phyloP scores from a whole-genome alignment of 2,797 vertebrate genomes.

The Poliocrania exsul region DNA sequence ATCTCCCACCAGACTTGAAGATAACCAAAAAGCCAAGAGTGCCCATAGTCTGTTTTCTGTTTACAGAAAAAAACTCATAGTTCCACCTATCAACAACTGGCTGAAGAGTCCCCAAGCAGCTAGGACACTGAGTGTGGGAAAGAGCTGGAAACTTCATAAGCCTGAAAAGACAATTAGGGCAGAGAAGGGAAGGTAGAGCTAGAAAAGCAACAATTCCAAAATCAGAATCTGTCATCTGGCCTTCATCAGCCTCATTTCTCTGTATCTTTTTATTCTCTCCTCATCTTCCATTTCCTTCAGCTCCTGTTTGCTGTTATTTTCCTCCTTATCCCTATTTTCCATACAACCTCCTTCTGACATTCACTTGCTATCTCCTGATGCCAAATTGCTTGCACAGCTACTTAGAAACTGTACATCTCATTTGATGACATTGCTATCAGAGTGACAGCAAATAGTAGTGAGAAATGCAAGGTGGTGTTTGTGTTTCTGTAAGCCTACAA shows the following conservation, averaged over 20 bases:
- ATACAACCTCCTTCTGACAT: neutral
- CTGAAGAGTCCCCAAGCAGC: neutral
- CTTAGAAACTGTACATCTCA: neutral
- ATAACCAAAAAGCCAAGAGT: neutral
- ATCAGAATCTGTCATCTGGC: neutral
- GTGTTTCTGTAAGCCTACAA: slow-evolving; percentile 36
- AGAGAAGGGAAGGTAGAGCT: neutral
- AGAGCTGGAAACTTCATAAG: neutral
- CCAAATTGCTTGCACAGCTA: neutral
- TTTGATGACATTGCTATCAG: neutral
- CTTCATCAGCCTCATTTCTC: neutral
- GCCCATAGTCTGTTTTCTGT: neutral
- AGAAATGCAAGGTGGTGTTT: neutral
- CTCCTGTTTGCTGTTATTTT: neutral
- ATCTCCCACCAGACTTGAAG: neutral
- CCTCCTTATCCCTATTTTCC: neutral
- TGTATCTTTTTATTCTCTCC: neutral
- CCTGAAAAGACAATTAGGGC: neutral
- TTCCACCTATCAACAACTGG: neutral
- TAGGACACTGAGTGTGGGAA: neutral
- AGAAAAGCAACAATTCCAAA: slow-evolving; percentile 1
- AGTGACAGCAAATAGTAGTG: neutral
- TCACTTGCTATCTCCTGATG: neutral
- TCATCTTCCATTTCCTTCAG: neutral
- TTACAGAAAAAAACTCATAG: neutral